Percentiles rank a stretch among this genome's conserved stretches.
phyloP scores from a whole-genome alignment of 2,888 invertebrate genomes.

The Drosophila ezoana region DNA sequence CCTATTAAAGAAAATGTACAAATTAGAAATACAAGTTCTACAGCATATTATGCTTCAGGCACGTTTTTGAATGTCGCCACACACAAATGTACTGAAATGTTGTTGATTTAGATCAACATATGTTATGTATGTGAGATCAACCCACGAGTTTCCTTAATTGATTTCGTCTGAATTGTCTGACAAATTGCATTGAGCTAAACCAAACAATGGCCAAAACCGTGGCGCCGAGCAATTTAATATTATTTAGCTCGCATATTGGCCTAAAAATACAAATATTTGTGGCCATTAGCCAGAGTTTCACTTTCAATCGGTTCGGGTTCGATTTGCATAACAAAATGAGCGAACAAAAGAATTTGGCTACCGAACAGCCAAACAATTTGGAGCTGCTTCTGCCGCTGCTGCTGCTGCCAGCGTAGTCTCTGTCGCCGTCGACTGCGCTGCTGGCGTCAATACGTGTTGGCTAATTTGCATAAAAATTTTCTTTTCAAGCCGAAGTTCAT shows the following conservation, averaged over 20 bases:
- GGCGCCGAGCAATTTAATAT: conserved; percentile 66
- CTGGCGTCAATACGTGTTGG: conserved; percentile 24
- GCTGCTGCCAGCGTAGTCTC: conserved; percentile 10
- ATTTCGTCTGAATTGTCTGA: conserved; percentile 57
- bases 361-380: conserved; percentile 74
- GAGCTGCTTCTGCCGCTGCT: conserved; percentile 45
- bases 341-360: conserved; percentile 78
- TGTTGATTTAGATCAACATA: conserved; percentile 28
- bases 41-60: conserved; percentile 35
- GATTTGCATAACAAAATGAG: conserved; percentile 81
- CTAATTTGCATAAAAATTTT: conserved; percentile 76
- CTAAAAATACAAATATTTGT: conserved; percentile 56
- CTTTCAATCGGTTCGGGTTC: conserved; percentile 63
- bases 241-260: conserved; percentile 65
- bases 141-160: conserved; percentile 50
- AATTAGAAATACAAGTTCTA: conserved; percentile 59
- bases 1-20: conserved; percentile 62
- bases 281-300: conserved; percentile 60
- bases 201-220: conserved; percentile 62
- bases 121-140: conserved; percentile 14
- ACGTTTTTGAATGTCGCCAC: conserved; percentile 28
- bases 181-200: conserved; percentile 65
- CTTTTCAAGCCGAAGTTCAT: conserved; percentile 75
- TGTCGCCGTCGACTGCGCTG: conserved; percentile 29
- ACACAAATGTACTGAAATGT: conserved; percentile 4